Conservation (phyloP, 2,888 invertebrate genomes). For the Margaritifera margaritifera region DNA sequence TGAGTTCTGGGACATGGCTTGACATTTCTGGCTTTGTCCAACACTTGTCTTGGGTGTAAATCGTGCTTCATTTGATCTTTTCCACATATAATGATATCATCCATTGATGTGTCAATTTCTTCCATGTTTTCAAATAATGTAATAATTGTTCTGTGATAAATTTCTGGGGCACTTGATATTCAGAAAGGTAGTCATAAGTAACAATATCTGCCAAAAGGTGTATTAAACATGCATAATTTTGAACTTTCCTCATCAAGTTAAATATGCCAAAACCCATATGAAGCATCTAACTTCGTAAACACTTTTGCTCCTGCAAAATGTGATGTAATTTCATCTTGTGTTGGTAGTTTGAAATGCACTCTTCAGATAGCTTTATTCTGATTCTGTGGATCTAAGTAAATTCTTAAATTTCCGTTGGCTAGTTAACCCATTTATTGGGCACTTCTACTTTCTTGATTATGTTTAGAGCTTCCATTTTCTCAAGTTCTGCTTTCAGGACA, state of each 20-base stretch:
- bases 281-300: slow-evolving; percentile 38
- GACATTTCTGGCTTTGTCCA: slow-evolving; percentile 12
- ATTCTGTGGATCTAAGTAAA: no score
- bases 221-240: slow-evolving; percentile 25
- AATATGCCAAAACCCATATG: slow-evolving; percentile 37
- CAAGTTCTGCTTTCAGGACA: no score
- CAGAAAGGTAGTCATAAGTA: slow-evolving; percentile 13
- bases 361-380: slow-evolving; percentile 12
- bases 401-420: no score
- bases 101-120: slow-evolving; percentile 21
- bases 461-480: no score
- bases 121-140: slow-evolving; percentile 15
- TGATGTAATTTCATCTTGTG: slow-evolving; percentile 34
- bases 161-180: slow-evolving; percentile 13
- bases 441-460: no score
- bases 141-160: slow-evolving; percentile 21
- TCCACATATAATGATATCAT: slow-evolving; percentile 21
- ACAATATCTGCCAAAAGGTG: slow-evolving; percentile 19
- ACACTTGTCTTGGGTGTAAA: slow-evolving; percentile 6
- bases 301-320: slow-evolving; percentile 25
- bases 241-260: slow-evolving; percentile 11
- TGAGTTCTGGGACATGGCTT: slow-evolving; percentile 16
- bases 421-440: no score
- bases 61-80: slow-evolving; percentile 6
- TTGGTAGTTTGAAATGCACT: slow-evolving; percentile 39